These are phyloP conservation scores for Bradynema listronoti DNA, from an alignment of 1,140 invertebrate species.

Conservation along the genomic window DNA sequence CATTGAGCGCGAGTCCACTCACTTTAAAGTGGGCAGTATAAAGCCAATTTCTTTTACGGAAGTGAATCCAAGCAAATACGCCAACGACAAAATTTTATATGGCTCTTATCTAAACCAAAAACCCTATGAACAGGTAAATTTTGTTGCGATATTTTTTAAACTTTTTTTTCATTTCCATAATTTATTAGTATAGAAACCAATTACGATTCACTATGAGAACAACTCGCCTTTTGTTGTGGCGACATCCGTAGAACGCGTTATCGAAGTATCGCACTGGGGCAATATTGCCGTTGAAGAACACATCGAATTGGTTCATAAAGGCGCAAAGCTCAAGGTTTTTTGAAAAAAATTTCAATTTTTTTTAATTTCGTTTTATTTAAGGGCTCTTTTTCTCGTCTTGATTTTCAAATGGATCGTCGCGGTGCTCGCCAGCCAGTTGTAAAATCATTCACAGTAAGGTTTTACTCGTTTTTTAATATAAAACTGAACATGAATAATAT, in stretches of 20 bases:
- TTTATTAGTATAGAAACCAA: conserved; percentile 37
- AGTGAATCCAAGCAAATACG: conserved; percentile 37
- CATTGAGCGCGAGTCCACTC: conserved; percentile 41
- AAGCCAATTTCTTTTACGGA: conserved; percentile 47
- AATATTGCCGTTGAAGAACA: conserved; percentile 94
- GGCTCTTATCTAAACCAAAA: conserved; percentile 49
- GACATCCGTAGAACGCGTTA: conserved; percentile 72
- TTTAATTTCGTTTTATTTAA: conserved; percentile 28
- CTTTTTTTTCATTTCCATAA: neutral
- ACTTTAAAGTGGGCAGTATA: conserved; percentile 30
- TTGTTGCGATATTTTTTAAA: conserved; percentile 4
- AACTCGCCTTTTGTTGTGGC: conserved; percentile 89
- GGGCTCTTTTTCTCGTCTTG: conserved; percentile 52
- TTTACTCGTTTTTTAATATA: conserved; percentile 14
- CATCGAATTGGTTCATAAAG: conserved; percentile 81
- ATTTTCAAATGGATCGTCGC: conserved; percentile 53
- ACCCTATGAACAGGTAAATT: conserved; percentile 26
- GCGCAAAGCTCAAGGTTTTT: conserved; percentile 68
- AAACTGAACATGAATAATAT: too few species aligned
- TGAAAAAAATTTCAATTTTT: conserved; percentile 16
- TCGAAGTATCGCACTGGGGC: conserved; percentile 98
- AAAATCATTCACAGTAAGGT: conserved; percentile 51
- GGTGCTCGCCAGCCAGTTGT: conserved; percentile 46
- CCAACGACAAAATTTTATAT: conserved; percentile 41
- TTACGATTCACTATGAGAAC: conserved; percentile 83